Evolutionary conservation across 2,797 vertebrate species (phyloP), one percentile per base, ranked within the genome.

Genomic region (Anniella stebbinsi): DNA sequence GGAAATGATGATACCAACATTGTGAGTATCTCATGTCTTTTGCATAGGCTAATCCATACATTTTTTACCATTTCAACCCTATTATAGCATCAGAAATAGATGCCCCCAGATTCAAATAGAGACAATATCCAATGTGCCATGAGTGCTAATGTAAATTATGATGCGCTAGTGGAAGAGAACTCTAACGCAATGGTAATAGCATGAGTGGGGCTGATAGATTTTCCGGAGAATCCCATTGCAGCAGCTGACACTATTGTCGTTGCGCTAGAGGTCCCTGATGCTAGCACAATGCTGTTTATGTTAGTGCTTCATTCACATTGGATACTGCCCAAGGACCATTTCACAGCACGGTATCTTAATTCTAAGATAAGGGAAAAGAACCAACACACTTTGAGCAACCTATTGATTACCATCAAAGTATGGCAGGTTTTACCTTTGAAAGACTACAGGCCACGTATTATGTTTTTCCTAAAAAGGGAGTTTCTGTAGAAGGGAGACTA

Each of bases 1-100:
- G 98, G 98, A 45, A 97, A 97, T 45, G 93, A 93, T 0, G 89
- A 96, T 4, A 87, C 94, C 67, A 77, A n/a, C 1, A 97, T 98
- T 0, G 98, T 99, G 89, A 98, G 98, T 97, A 83, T 67, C 89
- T 1, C 10, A 57, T 33, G 8, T 38, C 3, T 0, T 63, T 48
- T 67, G 17, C 2, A 0, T 11, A 28, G 51, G 36, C n/a, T 77
- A 28, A 73, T 48, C 51, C 60, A 38, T 86, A 30, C 17, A 12
- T 13, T 72, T 45, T 85, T 89, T 21, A 75, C 41, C 30, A 76
- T 15, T 41, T 36, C 36, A 33, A 36, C 4, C 17, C 51, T 38
- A 36, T 75, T 48, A 33, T 17, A 36, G 21, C 38, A 60, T 57
- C 41, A 48, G 25, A 70, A 72, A 51, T 69, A 51, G 69, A 84